Base-by-base conservation (phyloP, 2,797 vertebrate genomes). In the Pipistrellus nathusii region DNA sequence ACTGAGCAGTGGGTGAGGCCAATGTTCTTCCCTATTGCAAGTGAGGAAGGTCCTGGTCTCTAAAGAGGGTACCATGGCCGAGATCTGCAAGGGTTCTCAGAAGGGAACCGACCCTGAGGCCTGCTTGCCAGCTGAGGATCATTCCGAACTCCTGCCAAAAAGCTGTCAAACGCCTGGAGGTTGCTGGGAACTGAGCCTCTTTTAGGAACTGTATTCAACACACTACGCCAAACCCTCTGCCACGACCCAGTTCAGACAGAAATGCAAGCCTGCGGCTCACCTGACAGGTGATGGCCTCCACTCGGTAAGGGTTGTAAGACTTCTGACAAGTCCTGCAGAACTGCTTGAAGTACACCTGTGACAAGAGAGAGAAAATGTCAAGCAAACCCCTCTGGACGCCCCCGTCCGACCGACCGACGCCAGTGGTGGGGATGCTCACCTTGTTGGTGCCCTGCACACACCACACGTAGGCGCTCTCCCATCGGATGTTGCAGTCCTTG, bases 381-480 rank as follows among this genome's bases (percentile, higher is more conserved):
- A 76, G 77, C 48, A 51, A 71, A 13, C 23, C 17, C 30, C 23
- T 44, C 59, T 48, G 1, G 35, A 21, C 59, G 17, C 15, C 6
- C 3, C 0, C 0, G 10, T n/a, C 51, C 14, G 23, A n/a, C 53
- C 14, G 23, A n/a, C 53, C 2, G 25, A 25, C 0, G 53, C 35
- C 5, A 1, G 0, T 6, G 6, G 0, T 3, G 32, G 20, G 0
- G 1, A 2, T 5, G 27, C 98, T 97, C 97, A 99, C 99, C 99
- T 99, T 99, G 97, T 98, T 99, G 30, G 99, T 99, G 94, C 99
- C 99, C 97, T 99, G 99, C 80, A 99, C 99, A 62, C 99, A 99
- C 99, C 99, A 99, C 90, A 99, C 99, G 4, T 99, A 99, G 0
- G 99, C 99, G 6, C 99, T 99, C 97, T 99, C 99, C 99, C 99